A percentile compares a stretch with the other conserved stretches of the same genome.
These are phyloP conservation scores for Pseudochirops corinnae DNA, from an alignment of 2,797 vertebrate genomes.

Conservation along the genomic window DNA sequence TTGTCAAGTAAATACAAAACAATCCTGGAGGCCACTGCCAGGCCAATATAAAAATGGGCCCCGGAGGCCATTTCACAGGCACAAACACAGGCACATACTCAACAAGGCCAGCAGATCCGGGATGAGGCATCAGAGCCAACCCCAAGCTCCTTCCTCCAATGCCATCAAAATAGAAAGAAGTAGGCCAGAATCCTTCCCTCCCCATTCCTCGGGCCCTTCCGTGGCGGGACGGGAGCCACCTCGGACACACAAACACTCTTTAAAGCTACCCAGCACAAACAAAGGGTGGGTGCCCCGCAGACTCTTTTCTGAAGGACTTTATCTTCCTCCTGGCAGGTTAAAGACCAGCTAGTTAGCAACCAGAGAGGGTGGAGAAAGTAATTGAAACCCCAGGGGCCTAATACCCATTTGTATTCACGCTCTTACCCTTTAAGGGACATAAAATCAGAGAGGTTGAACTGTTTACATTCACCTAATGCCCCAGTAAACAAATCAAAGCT, in stretches of 20 bases:
- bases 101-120: not conserved
- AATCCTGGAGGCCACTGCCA: not conserved
- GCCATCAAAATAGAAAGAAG: not conserved
- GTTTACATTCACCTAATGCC: constrained; percentile 72
- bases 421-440: constrained; percentile 65
- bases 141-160: constrained; percentile 1
- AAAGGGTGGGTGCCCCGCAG: not conserved
- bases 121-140: not conserved
- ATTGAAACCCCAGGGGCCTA: constrained; percentile 74
- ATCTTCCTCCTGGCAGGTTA: constrained; percentile 71
- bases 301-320: not conserved
- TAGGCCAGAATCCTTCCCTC: not conserved
- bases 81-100: too few relatives aligned
- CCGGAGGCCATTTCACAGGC: not conserved
- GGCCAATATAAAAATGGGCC: not conserved
- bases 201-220: not conserved
- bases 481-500: constrained; percentile 66
- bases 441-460: constrained; percentile 66
- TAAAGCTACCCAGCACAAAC: constrained; percentile 16
- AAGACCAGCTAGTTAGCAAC: constrained; percentile 67
- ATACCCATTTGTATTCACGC: constrained; percentile 73
- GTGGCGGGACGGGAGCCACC: not conserved
- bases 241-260: not conserved
- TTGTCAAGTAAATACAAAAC: not conserved
- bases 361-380: constrained; percentile 58